Base-by-base conservation (phyloP, 2,888 invertebrate species). In the Erebia palarica region DNA sequence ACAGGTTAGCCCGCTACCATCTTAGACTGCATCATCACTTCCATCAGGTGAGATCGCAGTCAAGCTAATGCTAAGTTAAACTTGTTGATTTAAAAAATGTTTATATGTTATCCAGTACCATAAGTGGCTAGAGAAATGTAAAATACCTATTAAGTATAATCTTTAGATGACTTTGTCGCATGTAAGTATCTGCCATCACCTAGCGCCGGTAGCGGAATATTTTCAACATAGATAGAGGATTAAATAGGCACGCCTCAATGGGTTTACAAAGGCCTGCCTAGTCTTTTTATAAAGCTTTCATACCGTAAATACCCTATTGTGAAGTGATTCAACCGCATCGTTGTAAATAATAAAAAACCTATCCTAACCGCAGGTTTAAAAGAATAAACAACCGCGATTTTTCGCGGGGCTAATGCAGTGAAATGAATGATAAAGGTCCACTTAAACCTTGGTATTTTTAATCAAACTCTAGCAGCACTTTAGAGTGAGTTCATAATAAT, bases 221-320 rank as follows among this genome's bases (percentile, higher is more conserved):
- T 85, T 84, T 82, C 81, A 81, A 77, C 80, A 80, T 83, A 36
- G 36, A 27, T 36, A 81, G 76, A 84, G 83, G 82, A 86, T 87
- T 87, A 87, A 36, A 83, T 84, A 81, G 79, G 81, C 81, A 83
- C 79, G 85, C 81, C 80, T 84, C 82, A 84, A 82, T 86, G 87
- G 85, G 77, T 82, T 74, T 82, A 87, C 87, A 89, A 89, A 90
- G 89, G 87, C 82, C 76, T 76, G 85, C 82, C 76, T 76, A 77
- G 79, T 80, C 83, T 84, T 86, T 88, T 89, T 86, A 87, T 85
- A 86, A 83, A 85, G 82, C 83, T 80, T 80, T 80, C 78, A 82
- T 73, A 79, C 78, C 74, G 73, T 78, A 75, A 61, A 75, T 74
- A 75, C 76, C 76, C 76, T 79, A 84, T 82, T 82, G 81, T 83